Percentiles rank a stretch among this genome's conserved stretches.
Evolutionary conservation across 2,113 vertebrate genomes (phyloP).

Genomic region (Eretmochelys imbricata): DNA sequence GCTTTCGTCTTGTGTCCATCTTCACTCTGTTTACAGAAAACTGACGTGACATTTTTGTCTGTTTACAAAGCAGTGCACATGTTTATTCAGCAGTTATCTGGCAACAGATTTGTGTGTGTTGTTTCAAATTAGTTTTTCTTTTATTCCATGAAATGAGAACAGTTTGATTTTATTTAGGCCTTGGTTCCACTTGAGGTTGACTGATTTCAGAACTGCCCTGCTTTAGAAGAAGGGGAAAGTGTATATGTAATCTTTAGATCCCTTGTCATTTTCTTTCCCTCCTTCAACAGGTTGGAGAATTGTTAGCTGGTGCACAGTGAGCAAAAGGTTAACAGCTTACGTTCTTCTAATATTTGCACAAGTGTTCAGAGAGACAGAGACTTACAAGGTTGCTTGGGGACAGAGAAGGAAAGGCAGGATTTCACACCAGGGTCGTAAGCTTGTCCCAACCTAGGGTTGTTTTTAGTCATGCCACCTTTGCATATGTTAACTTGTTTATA

Average conservation of each 20-base stretch:
- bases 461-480: background rate
- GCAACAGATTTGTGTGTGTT: background rate
- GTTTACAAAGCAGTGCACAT: slow-evolving; percentile 66
- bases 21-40: slow-evolving; percentile 68
- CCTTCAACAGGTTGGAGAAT: background rate
- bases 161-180: background rate
- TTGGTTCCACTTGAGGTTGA: background rate
- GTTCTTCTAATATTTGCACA: background rate
- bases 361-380: background rate
- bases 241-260: accelerated
- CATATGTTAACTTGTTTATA: background rate
- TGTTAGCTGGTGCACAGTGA: background rate
- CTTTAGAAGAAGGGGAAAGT: background rate
- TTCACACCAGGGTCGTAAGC: background rate
- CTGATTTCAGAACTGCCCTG: background rate
- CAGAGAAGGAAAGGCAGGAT: background rate
- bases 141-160: slow-evolving; percentile 21
- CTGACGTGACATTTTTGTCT: slow-evolving; percentile 60
- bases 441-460: background rate
- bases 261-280: background rate
- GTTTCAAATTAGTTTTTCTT: slow-evolving; percentile 33
- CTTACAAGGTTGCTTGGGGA: background rate
- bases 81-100: slow-evolving; percentile 71
- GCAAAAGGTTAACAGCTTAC: background rate
- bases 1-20: slow-evolving; percentile 33